Percentiles rank a stretch among this genome's conserved stretches.
Evolutionary conservation across 2,888 invertebrate species (phyloP).

Genomic region (Mesorhabditis sp.): DNA sequence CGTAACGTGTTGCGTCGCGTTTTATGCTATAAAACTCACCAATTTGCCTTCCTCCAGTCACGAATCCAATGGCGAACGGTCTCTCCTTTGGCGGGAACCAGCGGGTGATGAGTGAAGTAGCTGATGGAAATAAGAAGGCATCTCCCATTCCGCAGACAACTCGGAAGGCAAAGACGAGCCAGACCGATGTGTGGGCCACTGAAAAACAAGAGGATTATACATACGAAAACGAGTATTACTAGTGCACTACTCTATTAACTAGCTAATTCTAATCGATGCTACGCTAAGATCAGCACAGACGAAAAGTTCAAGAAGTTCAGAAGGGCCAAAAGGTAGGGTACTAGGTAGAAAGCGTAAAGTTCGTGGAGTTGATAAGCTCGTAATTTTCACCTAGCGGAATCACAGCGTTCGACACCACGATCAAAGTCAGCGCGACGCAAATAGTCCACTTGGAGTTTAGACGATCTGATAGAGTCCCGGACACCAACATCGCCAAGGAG

Average conservation of each 20-base stretch:
- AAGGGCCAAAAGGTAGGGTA: no score
- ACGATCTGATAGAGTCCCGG: slow-evolving; percentile 50
- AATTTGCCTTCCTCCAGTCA: slow-evolving; percentile 55
- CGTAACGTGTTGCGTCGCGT: no score
- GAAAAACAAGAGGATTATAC: not conserved
- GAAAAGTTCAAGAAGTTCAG: no score
- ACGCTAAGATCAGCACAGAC: no score
- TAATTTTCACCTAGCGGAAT: slow-evolving; percentile 27
- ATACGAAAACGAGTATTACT: not conserved
- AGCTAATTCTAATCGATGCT: no score
- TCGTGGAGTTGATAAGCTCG: no score
- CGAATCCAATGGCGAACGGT: slow-evolving; percentile 54
- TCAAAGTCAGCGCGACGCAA: slow-evolving; percentile 36
- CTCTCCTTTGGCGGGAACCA: slow-evolving; percentile 57
- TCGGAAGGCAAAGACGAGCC: slow-evolving; percentile 41
- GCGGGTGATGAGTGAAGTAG: slow-evolving; percentile 48
- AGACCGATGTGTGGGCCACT: slow-evolving; percentile 41
- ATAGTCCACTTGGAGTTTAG: slow-evolving; percentile 55
- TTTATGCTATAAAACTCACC: slow-evolving; percentile 19
- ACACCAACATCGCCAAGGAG: slow-evolving; percentile 49
- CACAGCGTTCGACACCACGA: slow-evolving; percentile 45
- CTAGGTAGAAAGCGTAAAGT: no score
- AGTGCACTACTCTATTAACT: not conserved
- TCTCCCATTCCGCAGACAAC: slow-evolving; percentile 49
- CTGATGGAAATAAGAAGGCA: slow-evolving; percentile 46